Evolutionary conservation across 2,113 vertebrate genomes (phyloP).

Genomic region (Hucho hucho): DNA sequence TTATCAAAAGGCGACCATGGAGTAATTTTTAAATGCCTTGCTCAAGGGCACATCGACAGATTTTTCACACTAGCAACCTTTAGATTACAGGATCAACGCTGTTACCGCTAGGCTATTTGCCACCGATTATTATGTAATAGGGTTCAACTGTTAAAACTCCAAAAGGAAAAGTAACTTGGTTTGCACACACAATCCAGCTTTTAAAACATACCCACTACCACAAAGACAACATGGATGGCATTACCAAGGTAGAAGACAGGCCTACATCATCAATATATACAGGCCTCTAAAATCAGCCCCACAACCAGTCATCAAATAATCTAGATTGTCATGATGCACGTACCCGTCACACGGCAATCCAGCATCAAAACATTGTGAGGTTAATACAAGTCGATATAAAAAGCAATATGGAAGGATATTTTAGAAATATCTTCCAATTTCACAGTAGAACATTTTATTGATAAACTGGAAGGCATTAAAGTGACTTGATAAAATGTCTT

Average conservation of each 20-base stretch:
- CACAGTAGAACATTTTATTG: neutral
- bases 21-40: no score
- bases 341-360: constrained; percentile 34
- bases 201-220: neutral
- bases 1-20: no score
- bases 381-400: neutral
- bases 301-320: neutral
- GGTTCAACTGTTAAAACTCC: neutral
- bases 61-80: no score
- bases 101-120: no score
- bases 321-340: constrained; percentile 57
- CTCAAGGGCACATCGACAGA: no score
- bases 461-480: neutral
- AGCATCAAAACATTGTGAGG: constrained; percentile 41
- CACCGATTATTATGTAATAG: no score
- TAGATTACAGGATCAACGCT: no score
- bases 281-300: neutral
- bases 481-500: neutral
- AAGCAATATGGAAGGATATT: neutral
- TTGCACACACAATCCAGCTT: neutral
- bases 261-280: neutral
- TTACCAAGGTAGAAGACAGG: neutral
- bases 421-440: neutral
- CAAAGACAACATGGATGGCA: neutral
- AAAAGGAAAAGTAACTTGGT: neutral